These are phyloP conservation scores for Epizoanthus ramosus DNA, from an alignment of 92 coral and sea anemone genomes.

Conservation along the genomic window DNA sequence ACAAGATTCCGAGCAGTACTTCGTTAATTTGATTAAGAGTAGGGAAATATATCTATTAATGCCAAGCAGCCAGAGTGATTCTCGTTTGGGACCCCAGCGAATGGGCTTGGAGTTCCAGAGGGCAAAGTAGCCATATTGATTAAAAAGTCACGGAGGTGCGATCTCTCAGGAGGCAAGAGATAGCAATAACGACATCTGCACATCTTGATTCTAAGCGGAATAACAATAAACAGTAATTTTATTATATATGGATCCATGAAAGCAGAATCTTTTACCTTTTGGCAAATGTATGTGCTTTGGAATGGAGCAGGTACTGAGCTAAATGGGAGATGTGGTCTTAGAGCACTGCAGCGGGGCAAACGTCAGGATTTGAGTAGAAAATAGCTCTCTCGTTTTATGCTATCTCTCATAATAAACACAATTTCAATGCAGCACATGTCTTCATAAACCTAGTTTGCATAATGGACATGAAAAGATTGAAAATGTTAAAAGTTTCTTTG, in stretches of 20 bases:
- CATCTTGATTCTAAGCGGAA: constrained; percentile 68
- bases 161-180: background rate
- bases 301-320: constrained; percentile 2
- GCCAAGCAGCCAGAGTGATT: background rate
- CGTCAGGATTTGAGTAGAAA: constrained; percentile 8
- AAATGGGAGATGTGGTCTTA: background rate
- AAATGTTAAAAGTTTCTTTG: constrained; percentile 67
- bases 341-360: background rate
- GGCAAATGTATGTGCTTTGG: background rate
- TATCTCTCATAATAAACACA: constrained; percentile 59
- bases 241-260: background rate
- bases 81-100: constrained; percentile 34
- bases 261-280: background rate
- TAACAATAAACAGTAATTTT: constrained; percentile 78
- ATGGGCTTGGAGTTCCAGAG: background rate
- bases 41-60: background rate
- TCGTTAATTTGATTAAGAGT: background rate
- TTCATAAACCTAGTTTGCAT: constrained; percentile 82
- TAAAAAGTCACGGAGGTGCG: background rate
- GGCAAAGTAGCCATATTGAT: background rate
- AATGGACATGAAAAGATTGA: constrained; percentile 79
- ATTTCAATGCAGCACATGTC: constrained; percentile 83
- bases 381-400: constrained; percentile 12
- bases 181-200: constrained; percentile 68
- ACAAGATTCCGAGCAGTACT: background rate